Conservation (phyloP, 92 coral and sea anemone genomes). For the Parazoanthus swiftii region DNA sequence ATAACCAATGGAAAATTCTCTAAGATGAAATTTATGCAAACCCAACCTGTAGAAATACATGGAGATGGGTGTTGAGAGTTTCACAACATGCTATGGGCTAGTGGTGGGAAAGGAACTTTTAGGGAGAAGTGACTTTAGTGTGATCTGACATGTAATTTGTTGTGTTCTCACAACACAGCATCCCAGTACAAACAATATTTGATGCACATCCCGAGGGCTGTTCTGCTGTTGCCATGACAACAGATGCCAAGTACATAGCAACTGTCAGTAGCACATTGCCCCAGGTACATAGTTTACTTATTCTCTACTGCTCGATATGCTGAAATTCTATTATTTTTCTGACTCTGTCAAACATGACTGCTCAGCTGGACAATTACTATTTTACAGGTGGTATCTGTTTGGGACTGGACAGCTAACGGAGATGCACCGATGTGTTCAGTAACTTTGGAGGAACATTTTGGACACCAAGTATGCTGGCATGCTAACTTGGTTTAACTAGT, state of each 20-base stretch:
- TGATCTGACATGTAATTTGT: not conserved
- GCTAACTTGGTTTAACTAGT: not conserved
- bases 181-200: constrained; percentile 98
- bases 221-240: constrained; percentile 89
- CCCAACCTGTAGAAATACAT: too few species aligned
- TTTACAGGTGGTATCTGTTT: constrained; percentile 83
- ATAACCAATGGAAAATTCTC: too few species aligned
- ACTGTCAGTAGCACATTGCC: constrained; percentile 86
- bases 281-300: constrained; percentile 57
- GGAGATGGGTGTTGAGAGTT: too few species aligned
- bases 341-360: too few species aligned
- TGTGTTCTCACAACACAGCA: constrained; percentile 46
- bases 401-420: constrained; percentile 98
- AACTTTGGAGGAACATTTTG: constrained; percentile 86
- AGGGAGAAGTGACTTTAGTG: too few species aligned
- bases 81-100: too few species aligned
- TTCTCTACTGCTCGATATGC: not conserved
- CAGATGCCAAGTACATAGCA: constrained; percentile 97
- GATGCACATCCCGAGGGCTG: constrained; percentile 96
- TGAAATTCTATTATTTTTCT: too few species aligned
- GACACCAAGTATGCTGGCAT: constrained; percentile 72
- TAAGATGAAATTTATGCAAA: too few species aligned
- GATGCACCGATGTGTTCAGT: constrained; percentile 86
- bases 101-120: too few species aligned
- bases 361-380: not conserved